Conservation (phyloP, 2,888 invertebrate species). For the Muscina levida region DNA sequence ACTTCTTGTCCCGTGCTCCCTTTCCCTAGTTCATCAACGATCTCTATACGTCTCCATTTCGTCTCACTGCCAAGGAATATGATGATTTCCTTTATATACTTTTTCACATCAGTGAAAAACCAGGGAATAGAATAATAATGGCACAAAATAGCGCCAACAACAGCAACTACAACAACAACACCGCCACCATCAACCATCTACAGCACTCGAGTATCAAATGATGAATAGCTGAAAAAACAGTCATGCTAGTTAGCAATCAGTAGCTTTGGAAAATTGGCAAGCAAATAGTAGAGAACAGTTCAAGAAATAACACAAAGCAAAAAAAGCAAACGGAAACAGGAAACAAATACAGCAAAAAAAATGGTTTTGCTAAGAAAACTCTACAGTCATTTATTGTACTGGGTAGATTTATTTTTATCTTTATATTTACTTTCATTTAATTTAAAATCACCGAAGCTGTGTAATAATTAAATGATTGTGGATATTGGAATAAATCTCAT, state of each 20-base stretch:
- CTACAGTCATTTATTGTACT: background rate
- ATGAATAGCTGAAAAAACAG: conserved; percentile 64
- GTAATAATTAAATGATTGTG: too few relatives aligned
- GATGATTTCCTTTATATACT: conserved; percentile 32
- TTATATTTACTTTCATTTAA: conserved; percentile 23
- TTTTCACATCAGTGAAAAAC: conserved; percentile 27
- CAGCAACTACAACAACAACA: conserved; percentile 16
- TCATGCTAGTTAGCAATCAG: conserved; percentile 69
- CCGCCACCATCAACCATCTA: conserved; percentile 13
- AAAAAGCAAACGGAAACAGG: conserved; percentile 28
- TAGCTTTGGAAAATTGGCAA: conserved; percentile 68
- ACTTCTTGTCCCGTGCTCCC: conserved; percentile 37
- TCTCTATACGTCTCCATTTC: too few relatives aligned
- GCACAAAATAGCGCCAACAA: conserved; percentile 25
- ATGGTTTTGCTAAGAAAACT: conserved; percentile 10
- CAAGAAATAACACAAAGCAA: conserved; percentile 42
- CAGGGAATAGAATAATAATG: conserved; percentile 53
- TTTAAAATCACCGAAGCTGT: background rate
- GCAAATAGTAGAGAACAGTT: conserved; percentile 56
- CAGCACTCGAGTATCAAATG: conserved; percentile 63
- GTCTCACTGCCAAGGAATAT: too few relatives aligned
- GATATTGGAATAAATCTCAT: too few relatives aligned
- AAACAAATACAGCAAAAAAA: conserved; percentile 23
- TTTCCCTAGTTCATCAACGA: background rate
- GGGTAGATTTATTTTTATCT: background rate